A percentile compares a stretch with the other conserved stretches of the same genome.
phyloP scores from a whole-genome alignment of 2,888 invertebrate genomes.

The Esperia sulphurella region DNA sequence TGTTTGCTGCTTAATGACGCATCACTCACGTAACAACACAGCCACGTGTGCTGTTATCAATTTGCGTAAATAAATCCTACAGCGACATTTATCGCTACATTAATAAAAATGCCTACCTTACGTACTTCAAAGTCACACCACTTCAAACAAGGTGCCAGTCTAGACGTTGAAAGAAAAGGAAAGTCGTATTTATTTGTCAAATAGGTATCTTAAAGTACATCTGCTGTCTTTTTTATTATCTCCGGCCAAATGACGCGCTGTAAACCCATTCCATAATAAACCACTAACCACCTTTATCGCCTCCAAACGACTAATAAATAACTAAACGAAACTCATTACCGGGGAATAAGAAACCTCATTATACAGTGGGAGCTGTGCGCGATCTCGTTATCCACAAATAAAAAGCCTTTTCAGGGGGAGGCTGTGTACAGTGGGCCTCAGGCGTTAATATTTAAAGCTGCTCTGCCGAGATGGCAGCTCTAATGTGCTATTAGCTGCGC shows the following conservation, averaged over 20 bases:
- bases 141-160: no score
- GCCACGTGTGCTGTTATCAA: constrained; percentile 15
- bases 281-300: constrained; percentile 16
- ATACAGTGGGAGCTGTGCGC: constrained; percentile 41
- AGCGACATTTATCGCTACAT: no score
- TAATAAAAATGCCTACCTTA: no score
- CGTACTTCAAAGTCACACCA: no score
- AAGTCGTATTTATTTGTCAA: no score
- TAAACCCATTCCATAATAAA: neutral
- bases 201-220: no score
- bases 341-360: constrained; percentile 59
- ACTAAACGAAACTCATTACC: constrained; percentile 53
- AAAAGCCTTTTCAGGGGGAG: constrained; percentile 52
- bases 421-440: constrained; percentile 33
- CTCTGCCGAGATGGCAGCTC: constrained; percentile 51
- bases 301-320: constrained; percentile 38
- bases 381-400: constrained; percentile 65
- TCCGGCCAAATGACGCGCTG: neutral
- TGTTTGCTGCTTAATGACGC: constrained; percentile 26
- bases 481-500: constrained; percentile 63
- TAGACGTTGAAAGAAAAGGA: no score
- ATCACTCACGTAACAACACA: constrained; percentile 18
- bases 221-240: neutral
- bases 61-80: constrained; percentile 12
- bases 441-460: constrained; percentile 67